These are phyloP conservation scores for Syrmaticus mikado DNA, from an alignment of 2,113 vertebrate species.

Conservation along the genomic window DNA sequence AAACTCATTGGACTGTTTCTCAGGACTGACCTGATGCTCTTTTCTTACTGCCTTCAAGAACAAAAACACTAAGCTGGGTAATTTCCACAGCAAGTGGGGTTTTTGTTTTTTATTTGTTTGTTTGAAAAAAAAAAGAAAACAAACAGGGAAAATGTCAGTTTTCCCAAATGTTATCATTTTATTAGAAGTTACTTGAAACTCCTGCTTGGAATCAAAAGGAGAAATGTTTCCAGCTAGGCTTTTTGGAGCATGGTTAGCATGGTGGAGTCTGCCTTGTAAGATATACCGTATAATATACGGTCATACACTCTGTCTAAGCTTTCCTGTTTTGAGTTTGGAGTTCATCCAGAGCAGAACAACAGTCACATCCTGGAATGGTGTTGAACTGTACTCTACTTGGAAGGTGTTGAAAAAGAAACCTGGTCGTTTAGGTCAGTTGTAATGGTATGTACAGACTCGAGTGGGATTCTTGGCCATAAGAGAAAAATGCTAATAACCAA, in stretches of 20 bases:
- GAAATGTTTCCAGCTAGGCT: background rate
- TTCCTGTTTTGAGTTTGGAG: background rate
- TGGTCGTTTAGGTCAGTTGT: background rate
- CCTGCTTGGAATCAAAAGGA: background rate
- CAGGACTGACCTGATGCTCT: background rate
- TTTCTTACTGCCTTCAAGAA: background rate
- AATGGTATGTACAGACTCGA: background rate
- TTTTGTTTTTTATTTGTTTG: no score
- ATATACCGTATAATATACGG: background rate
- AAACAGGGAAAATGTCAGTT: background rate
- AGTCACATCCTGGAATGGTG: background rate
- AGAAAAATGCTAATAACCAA: background rate
- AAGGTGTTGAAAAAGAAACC: background rate
- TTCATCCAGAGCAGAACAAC: background rate
- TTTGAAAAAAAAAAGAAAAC: no score
- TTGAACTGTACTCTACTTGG: background rate
- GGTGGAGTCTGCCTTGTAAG: background rate
- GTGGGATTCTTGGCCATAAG: background rate
- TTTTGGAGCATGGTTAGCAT: background rate
- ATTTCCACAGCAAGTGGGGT: background rate
- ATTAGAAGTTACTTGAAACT: conserved; percentile 5
- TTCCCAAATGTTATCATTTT: background rate
- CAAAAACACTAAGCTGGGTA: background rate
- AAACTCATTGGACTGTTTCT: background rate
- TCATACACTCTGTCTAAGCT: background rate